Conservation (phyloP, 2,113 vertebrate species). For the Misgurnus mizolepis region DNA sequence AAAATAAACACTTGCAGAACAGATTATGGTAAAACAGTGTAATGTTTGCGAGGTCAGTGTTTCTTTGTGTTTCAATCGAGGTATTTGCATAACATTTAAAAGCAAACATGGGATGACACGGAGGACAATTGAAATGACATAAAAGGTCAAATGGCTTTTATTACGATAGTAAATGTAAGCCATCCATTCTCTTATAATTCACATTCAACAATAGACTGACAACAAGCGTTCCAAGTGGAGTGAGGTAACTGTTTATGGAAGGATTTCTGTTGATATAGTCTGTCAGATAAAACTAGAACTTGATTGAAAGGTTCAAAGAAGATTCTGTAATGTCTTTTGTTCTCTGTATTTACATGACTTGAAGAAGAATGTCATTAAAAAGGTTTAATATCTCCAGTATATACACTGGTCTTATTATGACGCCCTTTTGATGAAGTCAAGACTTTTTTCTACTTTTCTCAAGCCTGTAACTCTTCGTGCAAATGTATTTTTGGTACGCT, state of each 20-base stretch:
- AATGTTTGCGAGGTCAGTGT: background rate
- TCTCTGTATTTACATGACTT: background rate
- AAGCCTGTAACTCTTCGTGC: too few species aligned
- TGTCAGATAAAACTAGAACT: slow-evolving; percentile 11
- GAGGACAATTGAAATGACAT: slow-evolving; percentile 26
- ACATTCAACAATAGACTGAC: background rate
- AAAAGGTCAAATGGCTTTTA: background rate
- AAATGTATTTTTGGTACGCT: too few species aligned
- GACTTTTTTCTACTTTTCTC: too few species aligned
- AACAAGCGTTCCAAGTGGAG: background rate
- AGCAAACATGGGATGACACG: background rate
- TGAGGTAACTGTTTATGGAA: slow-evolving; percentile 35
- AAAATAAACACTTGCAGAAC: slow-evolving; percentile 16
- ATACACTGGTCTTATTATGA: background rate
- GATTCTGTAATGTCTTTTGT: slow-evolving; percentile 52
- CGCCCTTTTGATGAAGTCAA: too few species aligned
- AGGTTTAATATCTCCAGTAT: background rate
- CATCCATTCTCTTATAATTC: slow-evolving; percentile 16
- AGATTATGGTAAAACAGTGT: slow-evolving; percentile 30
- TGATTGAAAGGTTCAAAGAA: background rate
- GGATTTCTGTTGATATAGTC: slow-evolving; percentile 5
- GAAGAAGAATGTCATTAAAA: slow-evolving; percentile 56
- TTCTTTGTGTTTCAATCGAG: slow-evolving; percentile 8
- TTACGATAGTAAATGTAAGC: slow-evolving; percentile 10
- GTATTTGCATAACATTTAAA: slow-evolving; percentile 7